Evolutionary conservation across 2,113 vertebrate species (phyloP), one percentile per base, ranked within the genome.

Genomic region (Garra rufa): DNA sequence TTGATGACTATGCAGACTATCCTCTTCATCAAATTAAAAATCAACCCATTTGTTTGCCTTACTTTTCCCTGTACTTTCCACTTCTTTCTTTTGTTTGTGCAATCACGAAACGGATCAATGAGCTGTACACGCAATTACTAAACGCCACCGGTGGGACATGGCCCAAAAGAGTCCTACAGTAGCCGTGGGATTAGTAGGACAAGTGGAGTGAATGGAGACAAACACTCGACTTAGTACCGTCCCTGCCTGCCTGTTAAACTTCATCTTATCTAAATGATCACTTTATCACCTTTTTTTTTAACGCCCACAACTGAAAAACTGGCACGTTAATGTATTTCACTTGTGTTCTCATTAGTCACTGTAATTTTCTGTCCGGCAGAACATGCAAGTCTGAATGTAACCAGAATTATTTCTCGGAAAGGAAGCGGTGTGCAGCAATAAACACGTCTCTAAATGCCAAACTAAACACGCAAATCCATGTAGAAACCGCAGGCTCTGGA

Each of bases 21-120:
- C 83, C 83, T 48, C 80, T 85, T 87, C 80, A 86, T 82, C 80
- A 90, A 87, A 88, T 84, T 87, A 85, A 88, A 81, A 52, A 21
- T 48, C 75, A 83, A 78, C 73, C 71, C 44, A 82, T 85, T 70
- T 55, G 43, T 89, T 90, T 84, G 63, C 70, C 86, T 87, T 76
- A 88, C 87, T 90, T 92, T 65, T 3, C 44, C 67, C 30, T 88
- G 84, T 88, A 90, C 89, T 61, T 65, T 61, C 44, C 26, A 43
- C 43, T 63, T 43, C 28, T 75, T 76, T 15, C 48, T 69, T 89
- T 88, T 90, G 86, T 89, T 92, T 90, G 77, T 88, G 79, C 90
- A 90, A 92, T 90, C 88, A 85, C 57, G 83, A 48, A 63, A 87
- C 3, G 80, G 88, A 90, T 93, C 89, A 88, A 78, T 83, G 69